phyloP scores from a whole-genome alignment of 2,888 invertebrate species.

The Mimumesa dahlbomi region DNA sequence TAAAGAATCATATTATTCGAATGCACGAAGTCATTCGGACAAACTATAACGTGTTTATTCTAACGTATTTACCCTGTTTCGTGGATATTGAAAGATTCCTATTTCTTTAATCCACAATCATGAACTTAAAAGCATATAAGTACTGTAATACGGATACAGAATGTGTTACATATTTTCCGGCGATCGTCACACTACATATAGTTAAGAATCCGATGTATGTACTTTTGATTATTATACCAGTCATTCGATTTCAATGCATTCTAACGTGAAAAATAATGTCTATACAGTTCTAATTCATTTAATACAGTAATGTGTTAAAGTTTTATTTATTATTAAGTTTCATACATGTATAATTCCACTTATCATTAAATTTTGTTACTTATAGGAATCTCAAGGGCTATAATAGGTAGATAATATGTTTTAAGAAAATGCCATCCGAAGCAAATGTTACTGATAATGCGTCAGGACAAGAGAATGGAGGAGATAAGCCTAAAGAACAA shows the following conservation, averaged over 20 bases:
- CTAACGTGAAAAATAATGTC: too few species aligned
- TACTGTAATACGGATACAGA: neutral
- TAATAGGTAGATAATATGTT: slow-evolving; percentile 48
- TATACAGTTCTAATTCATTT: too few species aligned
- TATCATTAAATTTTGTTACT: neutral
- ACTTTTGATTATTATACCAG: neutral
- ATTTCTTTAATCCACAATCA: slow-evolving; percentile 4
- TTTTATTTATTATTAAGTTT: too few species aligned
- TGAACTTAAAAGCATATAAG: neutral
- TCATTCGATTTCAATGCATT: neutral
- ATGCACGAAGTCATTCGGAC: slow-evolving; percentile 3
- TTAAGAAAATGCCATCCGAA: slow-evolving; percentile 72
- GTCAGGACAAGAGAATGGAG: slow-evolving; percentile 65
- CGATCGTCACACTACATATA: neutral
- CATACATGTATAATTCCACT: neutral
- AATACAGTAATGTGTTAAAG: too few species aligned
- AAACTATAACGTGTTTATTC: slow-evolving; percentile 23
- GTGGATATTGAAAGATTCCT: slow-evolving; percentile 2
- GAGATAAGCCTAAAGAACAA: slow-evolving; percentile 58
- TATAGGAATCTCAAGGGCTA: slow-evolving; percentile 29
- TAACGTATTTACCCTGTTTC: slow-evolving; percentile 9
- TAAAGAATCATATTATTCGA: slow-evolving; percentile 18
- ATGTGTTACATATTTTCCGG: neutral
- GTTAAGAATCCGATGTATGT: neutral
- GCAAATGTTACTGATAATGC: slow-evolving; percentile 62